A percentile compares a stretch with the other conserved stretches of the same genome.
Evolutionary conservation across 92 coral and sea anemone species (phyloP).

Genomic region (Porites rus): DNA sequence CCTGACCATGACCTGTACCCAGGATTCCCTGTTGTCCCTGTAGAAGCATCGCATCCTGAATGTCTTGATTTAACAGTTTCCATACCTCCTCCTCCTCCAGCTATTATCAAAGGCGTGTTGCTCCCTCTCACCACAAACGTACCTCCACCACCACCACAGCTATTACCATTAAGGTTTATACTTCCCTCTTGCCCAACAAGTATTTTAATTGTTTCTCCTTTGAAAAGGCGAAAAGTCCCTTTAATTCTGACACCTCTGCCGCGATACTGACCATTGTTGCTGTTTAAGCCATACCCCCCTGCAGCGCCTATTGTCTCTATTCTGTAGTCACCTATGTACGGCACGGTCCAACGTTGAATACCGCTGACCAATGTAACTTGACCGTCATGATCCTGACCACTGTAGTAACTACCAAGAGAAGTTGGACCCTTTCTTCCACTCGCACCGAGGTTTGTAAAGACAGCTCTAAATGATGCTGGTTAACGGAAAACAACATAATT

Average conservation of each 20-base stretch:
- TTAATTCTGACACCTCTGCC: conserved; percentile 75
- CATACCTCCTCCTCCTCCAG: conserved; percentile 82
- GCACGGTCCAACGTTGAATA: conserved; percentile 50
- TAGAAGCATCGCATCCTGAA: no score
- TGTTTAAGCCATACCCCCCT: conserved; percentile 25
- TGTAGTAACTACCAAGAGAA: conserved; percentile 41
- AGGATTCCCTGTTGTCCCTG: no score
- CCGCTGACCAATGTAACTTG: conserved; percentile 1
- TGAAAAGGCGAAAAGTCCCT: conserved; percentile 1
- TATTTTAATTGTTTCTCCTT: conserved; percentile 61
- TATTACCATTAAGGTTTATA: conserved; percentile 54
- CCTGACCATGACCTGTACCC: no score
- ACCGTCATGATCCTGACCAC: conserved; percentile 41
- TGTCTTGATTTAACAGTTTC: conserved; percentile 6
- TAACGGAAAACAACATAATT: no score
- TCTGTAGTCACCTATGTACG: conserved; percentile 44
- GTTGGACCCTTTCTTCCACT: conserved; percentile 61
- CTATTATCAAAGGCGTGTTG: conserved; percentile 65
- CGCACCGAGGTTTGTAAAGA: conserved; percentile 62
- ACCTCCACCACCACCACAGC: conserved; percentile 84
- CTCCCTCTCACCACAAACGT: conserved; percentile 71
- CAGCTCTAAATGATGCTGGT: not conserved
- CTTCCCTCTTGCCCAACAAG: conserved; percentile 79
- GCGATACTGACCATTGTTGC: conserved; percentile 16
- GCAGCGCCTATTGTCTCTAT: conserved; percentile 11